Evolutionary conservation across 2,113 vertebrate genomes (phyloP).

Genomic region (Lagopus muta): DNA sequence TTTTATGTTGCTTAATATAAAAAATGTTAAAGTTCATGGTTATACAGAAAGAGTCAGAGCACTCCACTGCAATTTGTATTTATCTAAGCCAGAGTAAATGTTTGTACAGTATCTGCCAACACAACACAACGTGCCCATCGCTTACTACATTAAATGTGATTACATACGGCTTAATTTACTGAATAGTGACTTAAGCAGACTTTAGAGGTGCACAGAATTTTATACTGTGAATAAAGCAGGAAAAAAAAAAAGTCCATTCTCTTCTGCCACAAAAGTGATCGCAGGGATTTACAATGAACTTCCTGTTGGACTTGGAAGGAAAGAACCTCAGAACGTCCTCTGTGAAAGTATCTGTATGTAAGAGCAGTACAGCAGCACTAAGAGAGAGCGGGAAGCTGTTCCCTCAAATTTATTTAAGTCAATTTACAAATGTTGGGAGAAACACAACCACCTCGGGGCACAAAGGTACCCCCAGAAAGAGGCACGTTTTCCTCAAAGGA

Average conservation of each 20-base stretch:
- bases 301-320: conserved; percentile 63
- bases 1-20: conserved; percentile 22
- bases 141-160: conserved; percentile 68
- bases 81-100: conserved; percentile 71
- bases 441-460: background rate
- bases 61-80: conserved; percentile 65
- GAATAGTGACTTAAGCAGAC: conserved; percentile 50
- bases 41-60: conserved; percentile 24
- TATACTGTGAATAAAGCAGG: conserved; percentile 47
- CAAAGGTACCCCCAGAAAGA: background rate
- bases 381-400: conserved; percentile 44
- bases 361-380: background rate
- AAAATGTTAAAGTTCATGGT: conserved; percentile 45
- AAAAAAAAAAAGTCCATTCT: conserved; percentile 46
- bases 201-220: conserved; percentile 10
- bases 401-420: conserved; percentile 27
- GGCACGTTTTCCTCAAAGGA: background rate
- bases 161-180: conserved; percentile 69
- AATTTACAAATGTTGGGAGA: background rate
- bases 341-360: conserved; percentile 42
- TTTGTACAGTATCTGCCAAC: conserved; percentile 71
- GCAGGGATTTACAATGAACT: conserved; percentile 58
- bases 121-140: conserved; percentile 72
- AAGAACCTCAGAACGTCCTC: conserved; percentile 57
- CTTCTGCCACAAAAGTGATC: conserved; percentile 62